Conservation (phyloP, 2,888 invertebrate species). For the Aphidoletes aphidimyza region DNA sequence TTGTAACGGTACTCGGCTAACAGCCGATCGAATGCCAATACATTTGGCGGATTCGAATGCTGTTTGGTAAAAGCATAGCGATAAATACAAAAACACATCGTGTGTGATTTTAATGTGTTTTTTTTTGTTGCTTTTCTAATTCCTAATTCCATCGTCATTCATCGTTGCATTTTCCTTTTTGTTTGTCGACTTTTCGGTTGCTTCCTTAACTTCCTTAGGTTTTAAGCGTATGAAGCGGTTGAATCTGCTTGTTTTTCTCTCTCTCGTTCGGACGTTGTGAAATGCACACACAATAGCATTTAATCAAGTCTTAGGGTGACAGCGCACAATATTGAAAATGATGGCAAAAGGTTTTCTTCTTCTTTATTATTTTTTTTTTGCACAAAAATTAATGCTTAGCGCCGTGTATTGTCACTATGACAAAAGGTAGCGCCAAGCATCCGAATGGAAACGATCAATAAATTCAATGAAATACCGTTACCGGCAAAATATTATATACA, state of each 20-base stretch:
- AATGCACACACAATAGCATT: constrained; percentile 22
- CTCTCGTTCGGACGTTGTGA: neutral
- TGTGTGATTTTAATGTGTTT: constrained; percentile 14
- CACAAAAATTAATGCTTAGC: constrained; percentile 26
- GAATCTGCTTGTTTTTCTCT: neutral
- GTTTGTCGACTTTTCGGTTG: neutral
- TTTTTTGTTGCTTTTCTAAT: constrained; percentile 38
- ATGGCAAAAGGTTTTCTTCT: neutral
- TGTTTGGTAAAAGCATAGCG: too few relatives aligned
- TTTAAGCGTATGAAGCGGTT: neutral
- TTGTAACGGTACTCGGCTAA: constrained; percentile 41
- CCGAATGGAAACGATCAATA: neutral
- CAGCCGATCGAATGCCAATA: too few relatives aligned
- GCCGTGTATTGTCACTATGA: constrained; percentile 5
- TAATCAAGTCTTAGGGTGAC: constrained; percentile 49
- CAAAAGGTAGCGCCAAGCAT: neutral
- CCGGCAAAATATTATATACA: too few relatives aligned
- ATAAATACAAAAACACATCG: too few relatives aligned
- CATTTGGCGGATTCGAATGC: too few relatives aligned
- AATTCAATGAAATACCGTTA: constrained; percentile 7
- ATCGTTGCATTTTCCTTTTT: too few relatives aligned
- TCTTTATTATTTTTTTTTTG: neutral
- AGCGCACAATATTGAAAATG: neutral
- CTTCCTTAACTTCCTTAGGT: constrained; percentile 13
- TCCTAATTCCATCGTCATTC: neutral